Conservation (phyloP, 2,113 vertebrate species). For the Leptodactylus fuscus region DNA sequence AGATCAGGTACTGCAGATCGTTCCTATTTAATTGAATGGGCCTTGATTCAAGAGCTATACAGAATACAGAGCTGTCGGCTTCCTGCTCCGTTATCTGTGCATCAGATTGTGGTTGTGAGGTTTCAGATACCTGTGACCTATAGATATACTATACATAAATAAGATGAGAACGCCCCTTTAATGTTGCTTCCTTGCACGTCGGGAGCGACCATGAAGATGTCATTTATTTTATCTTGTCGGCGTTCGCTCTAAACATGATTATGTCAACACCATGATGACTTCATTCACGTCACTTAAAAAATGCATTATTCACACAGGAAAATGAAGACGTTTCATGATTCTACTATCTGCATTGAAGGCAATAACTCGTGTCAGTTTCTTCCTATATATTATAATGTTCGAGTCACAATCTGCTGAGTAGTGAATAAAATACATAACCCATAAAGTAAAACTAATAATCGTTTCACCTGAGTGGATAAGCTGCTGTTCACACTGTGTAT, state of each 20-base stretch:
- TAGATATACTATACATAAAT: too few relatives aligned
- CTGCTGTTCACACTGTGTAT: too few relatives aligned
- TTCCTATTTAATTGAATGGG: too few relatives aligned
- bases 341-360: background rate
- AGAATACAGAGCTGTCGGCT: too few relatives aligned
- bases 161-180: too few relatives aligned
- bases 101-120: too few relatives aligned
- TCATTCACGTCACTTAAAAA: slow-evolving; percentile 7
- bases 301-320: slow-evolving; percentile 19
- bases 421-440: background rate
- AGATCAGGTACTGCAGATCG: too few relatives aligned
- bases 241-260: background rate
- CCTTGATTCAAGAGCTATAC: too few relatives aligned
- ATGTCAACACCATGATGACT: slow-evolving; percentile 37
- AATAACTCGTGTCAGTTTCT: background rate
- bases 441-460: too few relatives aligned
- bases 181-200: background rate
- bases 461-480: too few relatives aligned
- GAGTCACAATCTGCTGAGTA: background rate
- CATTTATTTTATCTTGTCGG: background rate
- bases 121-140: too few relatives aligned
- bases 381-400: background rate
- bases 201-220: background rate
- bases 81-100: too few relatives aligned
- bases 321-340: background rate